A percentile compares a stretch with the other conserved stretches of the same genome.
Evolutionary conservation across 2,113 vertebrate species (phyloP).

Genomic region (Murina feae): DNA sequence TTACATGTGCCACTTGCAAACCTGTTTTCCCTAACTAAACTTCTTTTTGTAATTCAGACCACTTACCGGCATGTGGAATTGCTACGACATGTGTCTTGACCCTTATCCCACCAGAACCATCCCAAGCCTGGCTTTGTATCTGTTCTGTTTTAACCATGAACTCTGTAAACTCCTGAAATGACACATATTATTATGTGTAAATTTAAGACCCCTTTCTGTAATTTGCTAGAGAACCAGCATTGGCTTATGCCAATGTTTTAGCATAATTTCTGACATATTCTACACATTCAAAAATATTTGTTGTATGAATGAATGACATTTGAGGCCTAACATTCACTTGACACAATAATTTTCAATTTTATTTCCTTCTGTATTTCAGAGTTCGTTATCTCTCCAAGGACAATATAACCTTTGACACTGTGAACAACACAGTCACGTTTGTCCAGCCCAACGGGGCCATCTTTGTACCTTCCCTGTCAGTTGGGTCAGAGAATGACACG

Average conservation of each 20-base stretch:
- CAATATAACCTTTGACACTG: conserved; percentile 79
- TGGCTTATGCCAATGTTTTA: neutral
- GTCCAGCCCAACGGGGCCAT: conserved; percentile 81
- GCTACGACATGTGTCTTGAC: neutral
- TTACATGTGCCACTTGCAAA: neutral
- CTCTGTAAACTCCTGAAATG: neutral
- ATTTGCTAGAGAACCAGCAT: neutral
- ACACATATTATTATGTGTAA: neutral
- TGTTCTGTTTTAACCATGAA: neutral
- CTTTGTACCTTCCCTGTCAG: conserved; percentile 87
- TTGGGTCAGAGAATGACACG: conserved; percentile 87
- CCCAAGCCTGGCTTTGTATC: neutral
- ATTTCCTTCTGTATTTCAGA: conserved; percentile 76
- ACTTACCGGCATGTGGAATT: neutral
- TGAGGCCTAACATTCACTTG: neutral
- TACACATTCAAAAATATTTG: neutral
- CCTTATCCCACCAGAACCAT: neutral
- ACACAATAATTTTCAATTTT: neutral
- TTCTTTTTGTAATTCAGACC: neutral
- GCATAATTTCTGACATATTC: neutral
- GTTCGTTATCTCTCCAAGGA: conserved; percentile 88
- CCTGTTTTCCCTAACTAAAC: neutral
- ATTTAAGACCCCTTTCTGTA: neutral
- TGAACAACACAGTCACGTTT: conserved; percentile 84
- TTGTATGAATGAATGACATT: neutral